Percentiles rank a stretch among this genome's conserved stretches.
Evolutionary conservation across 2,888 invertebrate genomes (phyloP).

Genomic region (Drosophila algonquin): DNA sequence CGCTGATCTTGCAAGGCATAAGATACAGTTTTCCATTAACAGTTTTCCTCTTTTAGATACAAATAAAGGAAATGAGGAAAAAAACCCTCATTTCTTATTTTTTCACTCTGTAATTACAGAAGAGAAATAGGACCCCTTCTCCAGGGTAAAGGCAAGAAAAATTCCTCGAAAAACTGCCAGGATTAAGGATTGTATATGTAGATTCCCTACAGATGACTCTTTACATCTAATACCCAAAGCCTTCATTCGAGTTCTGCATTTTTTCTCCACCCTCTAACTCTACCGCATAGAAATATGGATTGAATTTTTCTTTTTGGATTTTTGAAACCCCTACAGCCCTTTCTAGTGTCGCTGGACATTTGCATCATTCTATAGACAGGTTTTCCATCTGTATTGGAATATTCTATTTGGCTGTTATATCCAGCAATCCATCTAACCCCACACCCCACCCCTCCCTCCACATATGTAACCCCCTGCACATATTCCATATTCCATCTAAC

Average conservation of each 20-base stretch:
- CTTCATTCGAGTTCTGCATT: background rate
- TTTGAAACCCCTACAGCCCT: background rate
- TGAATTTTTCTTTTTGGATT: background rate
- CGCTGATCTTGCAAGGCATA: too few relatives aligned
- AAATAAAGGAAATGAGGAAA: background rate
- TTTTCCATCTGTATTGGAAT: background rate
- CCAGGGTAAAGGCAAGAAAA: too few relatives aligned
- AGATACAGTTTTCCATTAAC: too few relatives aligned
- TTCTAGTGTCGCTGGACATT: background rate
- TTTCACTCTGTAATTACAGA: background rate
- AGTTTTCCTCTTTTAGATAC: too few relatives aligned
- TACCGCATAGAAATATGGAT: background rate
- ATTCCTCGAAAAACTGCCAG: background rate
- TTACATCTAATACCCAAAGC: background rate
- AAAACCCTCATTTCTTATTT: too few relatives aligned
- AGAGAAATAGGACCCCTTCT: too few relatives aligned
- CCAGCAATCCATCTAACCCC: background rate
- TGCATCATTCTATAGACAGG: background rate
- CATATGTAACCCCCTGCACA: background rate
- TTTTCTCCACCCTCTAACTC: background rate
- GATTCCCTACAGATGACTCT: background rate
- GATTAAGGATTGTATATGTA: background rate
- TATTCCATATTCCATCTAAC: slow-evolving; percentile 1
- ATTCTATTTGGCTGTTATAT: background rate
- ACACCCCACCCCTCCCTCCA: background rate